Base-by-base conservation (phyloP, 2,113 vertebrate species). In the Rynchops niger region DNA sequence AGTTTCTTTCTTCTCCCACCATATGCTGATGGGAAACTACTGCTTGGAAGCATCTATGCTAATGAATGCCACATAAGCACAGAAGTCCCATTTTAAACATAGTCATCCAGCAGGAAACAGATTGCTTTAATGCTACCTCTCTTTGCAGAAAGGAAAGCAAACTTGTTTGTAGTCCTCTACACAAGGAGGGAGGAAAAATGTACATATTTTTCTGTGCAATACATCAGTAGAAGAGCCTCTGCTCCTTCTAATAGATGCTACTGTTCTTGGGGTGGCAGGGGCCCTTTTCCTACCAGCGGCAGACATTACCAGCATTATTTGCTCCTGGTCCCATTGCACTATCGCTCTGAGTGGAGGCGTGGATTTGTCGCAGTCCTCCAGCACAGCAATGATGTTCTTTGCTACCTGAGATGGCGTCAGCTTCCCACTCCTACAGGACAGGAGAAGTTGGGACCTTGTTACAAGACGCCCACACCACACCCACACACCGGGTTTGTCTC, bases 261-360 rank as follows among this genome's bases (percentile, higher is more conserved):
- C 58, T 29, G 52, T 36, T 38, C 45, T 16, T 80, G 43, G 20
- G 15, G 70, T 32, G 43, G 43, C 63, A 83, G 76, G 90, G 43
- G 50, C 25, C 38, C 42, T 53, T 81, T 50, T 88, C 72, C 77
- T 32, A 80, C 19, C 84, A 76, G 55, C 79, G 36, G 30, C 30
- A 90, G 52, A 52, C 91, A 30, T 96, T 92, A 98, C 97, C 97
- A 84, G 91, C 90, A 95, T 95, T 79, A 98, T 98, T 90, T 97
- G 95, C 15, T 93, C 78, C 63, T 5, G 80, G 74, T 98, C 91
- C 96, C 97, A 98, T 3, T 98, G 97, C 74, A 97, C 96, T 50
- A 98, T 95, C 9, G 97, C 97, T 95, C 96, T 92, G 74, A 97
- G 93, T 0, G 87, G 96, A 1, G 93, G 92, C 0, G n/a, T 93